Conservation (phyloP, 1,140 invertebrate species). For the Monomorium pharaonis region DNA sequence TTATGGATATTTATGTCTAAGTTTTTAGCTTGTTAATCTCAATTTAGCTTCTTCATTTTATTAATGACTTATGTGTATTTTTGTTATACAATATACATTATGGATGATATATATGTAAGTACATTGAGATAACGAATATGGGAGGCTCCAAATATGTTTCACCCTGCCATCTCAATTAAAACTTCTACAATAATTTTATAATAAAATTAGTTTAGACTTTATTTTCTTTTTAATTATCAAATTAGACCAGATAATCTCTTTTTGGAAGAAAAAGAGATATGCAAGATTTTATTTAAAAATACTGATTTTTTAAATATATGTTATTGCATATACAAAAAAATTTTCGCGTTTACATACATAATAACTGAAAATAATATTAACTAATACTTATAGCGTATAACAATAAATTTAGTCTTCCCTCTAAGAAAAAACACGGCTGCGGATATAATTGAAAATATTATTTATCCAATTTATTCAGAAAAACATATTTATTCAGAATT, state of each 20-base stretch:
- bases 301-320: constrained; percentile 6
- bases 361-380: neutral
- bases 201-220: neutral
- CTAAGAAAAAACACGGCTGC: neutral
- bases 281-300: neutral
- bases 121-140: neutral
- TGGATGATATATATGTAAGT: neutral
- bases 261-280: neutral
- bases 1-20: neutral
- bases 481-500: constrained; percentile 26
- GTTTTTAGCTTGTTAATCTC: neutral
- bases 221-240: neutral
- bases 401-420: neutral
- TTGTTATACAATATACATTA: neutral
- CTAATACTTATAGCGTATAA: neutral
- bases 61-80: neutral
- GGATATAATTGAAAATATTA: neutral
- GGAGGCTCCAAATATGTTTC: neutral
- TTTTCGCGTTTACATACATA: neutral
- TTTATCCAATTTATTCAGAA: neutral
- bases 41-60: neutral
- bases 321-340: neutral
- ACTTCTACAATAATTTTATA: neutral
- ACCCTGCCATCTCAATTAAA: neutral
- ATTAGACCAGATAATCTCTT: neutral